Evolutionary conservation across 2,797 vertebrate genomes (phyloP), one percentile per base, ranked within the genome.

Genomic region (Diglossa cyanea): DNA sequence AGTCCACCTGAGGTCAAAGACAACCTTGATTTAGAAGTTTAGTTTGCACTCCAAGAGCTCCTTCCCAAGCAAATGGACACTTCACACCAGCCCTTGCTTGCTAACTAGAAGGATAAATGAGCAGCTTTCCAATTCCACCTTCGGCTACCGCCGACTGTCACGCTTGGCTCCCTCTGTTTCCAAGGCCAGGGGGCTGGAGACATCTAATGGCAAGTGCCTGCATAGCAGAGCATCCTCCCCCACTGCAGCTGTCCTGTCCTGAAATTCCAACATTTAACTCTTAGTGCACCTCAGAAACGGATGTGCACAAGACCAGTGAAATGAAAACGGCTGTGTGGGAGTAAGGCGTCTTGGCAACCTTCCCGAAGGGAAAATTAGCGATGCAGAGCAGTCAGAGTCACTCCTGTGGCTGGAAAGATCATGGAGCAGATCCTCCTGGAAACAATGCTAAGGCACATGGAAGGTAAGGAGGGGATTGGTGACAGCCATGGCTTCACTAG

Each of bases 131-230:
- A 76, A 40, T 91, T 94, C 91, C 90, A 90, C 86, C 83, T 94
- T 86, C 75, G 14, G 87, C 78, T 23, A 7, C 62, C 80, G 44
- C 76, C 16, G 44, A 63, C 39, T 33, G 87, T 68, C 88, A 76
- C n/a, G 48, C 78, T 60, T 37, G 60, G 84, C 82, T 92, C 33
- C 89, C 86, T 93, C 42, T 0, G 40, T 30, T 74, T 47, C 47
- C 83, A 96, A 98, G 95, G 94, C 94, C 96, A 75, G 85, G 94
- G 94, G 95, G 45, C 96, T 98, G 95, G 98, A 96, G 98, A 98
- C 98, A 98, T 97, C 98, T 98, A 98, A 97, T 97, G 98, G 98
- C 95, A 96, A 94, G 78, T 33, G 24, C 9, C 77, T 21, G 97
- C 94, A 97, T 97, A 97, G 95, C 97, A 90, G 31, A 94, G 10